Evolutionary conservation across 1,140 invertebrate genomes (phyloP).

Genomic region (Helicoverpa zea): DNA sequence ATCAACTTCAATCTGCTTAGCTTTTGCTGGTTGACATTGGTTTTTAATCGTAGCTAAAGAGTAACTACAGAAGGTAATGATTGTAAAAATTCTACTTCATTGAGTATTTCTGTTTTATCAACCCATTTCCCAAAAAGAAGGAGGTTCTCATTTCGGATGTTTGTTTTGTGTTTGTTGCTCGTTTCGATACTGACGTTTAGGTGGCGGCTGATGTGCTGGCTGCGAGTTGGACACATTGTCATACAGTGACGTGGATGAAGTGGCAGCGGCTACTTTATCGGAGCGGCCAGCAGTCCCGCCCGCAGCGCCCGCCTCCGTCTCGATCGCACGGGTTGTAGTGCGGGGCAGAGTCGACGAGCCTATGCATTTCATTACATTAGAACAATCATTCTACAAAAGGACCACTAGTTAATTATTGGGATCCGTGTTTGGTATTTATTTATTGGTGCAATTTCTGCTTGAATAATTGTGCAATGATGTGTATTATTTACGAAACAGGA

Average conservation of each 20-base stretch:
- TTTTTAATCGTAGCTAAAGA: no score
- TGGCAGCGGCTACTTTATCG: conserved; percentile 93
- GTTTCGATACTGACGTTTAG: conserved; percentile 75
- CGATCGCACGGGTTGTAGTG: conserved; percentile 90
- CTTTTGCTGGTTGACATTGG: no score
- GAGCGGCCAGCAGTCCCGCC: conserved; percentile 78
- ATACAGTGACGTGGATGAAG: conserved; percentile 95
- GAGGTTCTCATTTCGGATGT: neutral
- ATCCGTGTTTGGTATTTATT: no score
- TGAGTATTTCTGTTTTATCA: no score
- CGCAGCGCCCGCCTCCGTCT: conserved; percentile 88
- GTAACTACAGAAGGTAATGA: no score
- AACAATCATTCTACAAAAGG: no score
- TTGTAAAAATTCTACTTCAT: no score
- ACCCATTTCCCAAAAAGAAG: no score
- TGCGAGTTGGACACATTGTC: conserved; percentile 92
- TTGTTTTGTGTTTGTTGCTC: neutral
- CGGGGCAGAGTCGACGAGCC: conserved; percentile 95
- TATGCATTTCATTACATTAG: conserved; percentile 66
- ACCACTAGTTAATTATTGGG: no score
- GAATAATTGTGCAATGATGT: neutral
- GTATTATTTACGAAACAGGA: no score
- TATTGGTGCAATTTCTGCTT: no score
- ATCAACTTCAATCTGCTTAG: no score
- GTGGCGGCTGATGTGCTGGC: conserved; percentile 85